Base-by-base conservation (phyloP, 2,888 invertebrate genomes). In the Endotricha flammealis region DNA sequence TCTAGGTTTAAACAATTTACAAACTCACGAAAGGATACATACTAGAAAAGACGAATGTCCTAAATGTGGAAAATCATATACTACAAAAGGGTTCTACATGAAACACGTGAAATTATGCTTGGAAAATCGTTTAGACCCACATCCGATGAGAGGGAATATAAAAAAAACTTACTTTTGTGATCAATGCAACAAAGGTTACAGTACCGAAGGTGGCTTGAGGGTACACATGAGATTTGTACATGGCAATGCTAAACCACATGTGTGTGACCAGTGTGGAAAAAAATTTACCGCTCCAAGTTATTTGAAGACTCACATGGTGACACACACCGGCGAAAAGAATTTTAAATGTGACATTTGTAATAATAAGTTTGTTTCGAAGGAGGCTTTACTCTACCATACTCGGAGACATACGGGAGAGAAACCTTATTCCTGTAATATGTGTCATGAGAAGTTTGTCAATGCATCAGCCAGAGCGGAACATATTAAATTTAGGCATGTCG, bases 261-360 rank as follows among this genome's bases (percentile, higher is more conserved):
- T 70, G 3, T 85, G 83, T 42, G 53, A 68, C 8, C 57, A 61
- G 27, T 85, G 83, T 43, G 69, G 74, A 1, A 85, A 83, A 41
- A 60, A 73, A 25, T 85, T 85, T 29, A 81, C 81, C n/a, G 83
- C 83, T 23, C 82, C 81, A 0, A 83, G 83, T 41, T 80, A 77
- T 39, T 53, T 83, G 8, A 78, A 71, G 49, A 64, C 62, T 1
- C 83, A 83, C 31, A 73, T 80, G 71, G 52, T 86, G 1, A 85
- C 69, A 20, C 85, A 86, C 33, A 83, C 86, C 0, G 74, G 78
- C 1, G 82, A 78, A 35, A 82, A 71, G 43, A 83, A 82, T 22
- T 85, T 78, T 34, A 61, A 70, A 38, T 86, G 86, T 53, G 59
- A 68, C 9, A 54, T 78, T 23, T 86, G 86, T 44, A 50, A 50